Percentiles rank a stretch among this genome's conserved stretches.
phyloP scores from a whole-genome alignment of 2,888 invertebrate genomes.

The Tricholauxania praeusta region DNA sequence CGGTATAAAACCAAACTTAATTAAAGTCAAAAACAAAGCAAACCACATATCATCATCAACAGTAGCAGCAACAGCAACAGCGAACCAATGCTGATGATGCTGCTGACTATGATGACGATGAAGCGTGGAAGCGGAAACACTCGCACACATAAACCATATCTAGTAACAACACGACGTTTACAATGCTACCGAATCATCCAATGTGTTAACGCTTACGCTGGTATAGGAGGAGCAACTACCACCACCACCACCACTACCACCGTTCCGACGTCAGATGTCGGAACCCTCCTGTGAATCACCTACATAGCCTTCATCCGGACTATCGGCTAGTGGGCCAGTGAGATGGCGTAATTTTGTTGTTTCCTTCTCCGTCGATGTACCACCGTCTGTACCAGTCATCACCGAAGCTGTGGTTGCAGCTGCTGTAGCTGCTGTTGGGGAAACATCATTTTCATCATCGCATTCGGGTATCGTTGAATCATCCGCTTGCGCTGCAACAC shows the following conservation, averaged over 20 bases:
- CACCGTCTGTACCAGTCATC: conserved; percentile 38
- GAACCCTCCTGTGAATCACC: conserved; percentile 78
- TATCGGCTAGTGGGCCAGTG: conserved; percentile 75
- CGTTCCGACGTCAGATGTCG: conserved; percentile 74
- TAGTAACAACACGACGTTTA: conserved; percentile 47
- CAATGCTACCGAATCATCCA: conserved; percentile 66
- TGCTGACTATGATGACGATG: conserved; percentile 38
- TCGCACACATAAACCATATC: neutral
- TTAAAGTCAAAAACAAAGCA: too few relatives aligned
- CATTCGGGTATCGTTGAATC: conserved; percentile 66
- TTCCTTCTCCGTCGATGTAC: conserved; percentile 53
- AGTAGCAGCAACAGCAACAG: too few relatives aligned
- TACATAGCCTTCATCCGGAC: conserved; percentile 89
- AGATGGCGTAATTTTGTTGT: conserved; percentile 70
- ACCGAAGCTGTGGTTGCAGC: conserved; percentile 43
- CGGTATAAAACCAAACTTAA: too few relatives aligned
- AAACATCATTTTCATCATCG: conserved; percentile 66
- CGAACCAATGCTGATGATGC: conserved; percentile 27
- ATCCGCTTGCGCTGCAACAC: conserved; percentile 73
- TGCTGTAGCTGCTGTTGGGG: conserved; percentile 47
- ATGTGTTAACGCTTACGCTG: conserved; percentile 54
- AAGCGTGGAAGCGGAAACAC: neutral
- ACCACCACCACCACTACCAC: neutral
- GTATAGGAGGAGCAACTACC: conserved; percentile 41
- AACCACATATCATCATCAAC: too few relatives aligned